Evolutionary conservation across 2,888 invertebrate species (phyloP).

Genomic region (Agonopterix subpropinquella): DNA sequence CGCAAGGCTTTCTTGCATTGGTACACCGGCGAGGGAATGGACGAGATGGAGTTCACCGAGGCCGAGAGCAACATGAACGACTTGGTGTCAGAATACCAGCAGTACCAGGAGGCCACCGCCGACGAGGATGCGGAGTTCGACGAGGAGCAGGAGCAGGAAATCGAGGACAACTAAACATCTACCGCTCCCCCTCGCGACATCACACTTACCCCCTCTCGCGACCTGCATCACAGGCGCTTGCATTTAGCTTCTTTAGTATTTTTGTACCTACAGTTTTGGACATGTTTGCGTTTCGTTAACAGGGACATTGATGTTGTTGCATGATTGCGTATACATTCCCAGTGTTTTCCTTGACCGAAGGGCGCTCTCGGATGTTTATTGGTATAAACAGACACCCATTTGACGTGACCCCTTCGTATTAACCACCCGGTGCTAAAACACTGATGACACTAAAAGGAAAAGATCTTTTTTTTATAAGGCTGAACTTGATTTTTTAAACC

Average conservation of each 20-base stretch:
- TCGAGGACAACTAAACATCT: constrained; percentile 75
- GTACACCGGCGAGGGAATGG: constrained; percentile 98
- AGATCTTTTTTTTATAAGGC: constrained; percentile 74
- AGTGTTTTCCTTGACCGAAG: constrained; percentile 62
- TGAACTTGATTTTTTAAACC: constrained; percentile 66
- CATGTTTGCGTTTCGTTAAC: constrained; percentile 9
- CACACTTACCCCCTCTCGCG: constrained; percentile 21
- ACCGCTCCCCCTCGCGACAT: constrained; percentile 10
- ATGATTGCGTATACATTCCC: constrained; percentile 62
- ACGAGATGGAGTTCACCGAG: constrained; percentile 98
- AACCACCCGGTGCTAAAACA: constrained; percentile 47
- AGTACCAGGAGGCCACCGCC: constrained; percentile 93
- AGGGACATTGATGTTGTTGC: constrained; percentile 39
- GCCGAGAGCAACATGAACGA: constrained; percentile 97
- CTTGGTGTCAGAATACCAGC: constrained; percentile 94
- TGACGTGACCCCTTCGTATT: constrained; percentile 57
- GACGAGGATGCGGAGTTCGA: constrained; percentile 90
- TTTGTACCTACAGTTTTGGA: constrained; percentile 47
- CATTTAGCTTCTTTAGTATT: constrained; percentile 52
- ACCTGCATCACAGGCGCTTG: constrained; percentile 27
- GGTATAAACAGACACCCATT: constrained; percentile 48
- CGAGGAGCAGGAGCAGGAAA: constrained; percentile 83
- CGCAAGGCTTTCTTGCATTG: constrained; percentile 98
- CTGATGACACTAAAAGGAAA: constrained; percentile 60
- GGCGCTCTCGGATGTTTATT: constrained; percentile 64